phyloP scores from a whole-genome alignment of 2,113 vertebrate genomes.

The Smithornis capensis region DNA sequence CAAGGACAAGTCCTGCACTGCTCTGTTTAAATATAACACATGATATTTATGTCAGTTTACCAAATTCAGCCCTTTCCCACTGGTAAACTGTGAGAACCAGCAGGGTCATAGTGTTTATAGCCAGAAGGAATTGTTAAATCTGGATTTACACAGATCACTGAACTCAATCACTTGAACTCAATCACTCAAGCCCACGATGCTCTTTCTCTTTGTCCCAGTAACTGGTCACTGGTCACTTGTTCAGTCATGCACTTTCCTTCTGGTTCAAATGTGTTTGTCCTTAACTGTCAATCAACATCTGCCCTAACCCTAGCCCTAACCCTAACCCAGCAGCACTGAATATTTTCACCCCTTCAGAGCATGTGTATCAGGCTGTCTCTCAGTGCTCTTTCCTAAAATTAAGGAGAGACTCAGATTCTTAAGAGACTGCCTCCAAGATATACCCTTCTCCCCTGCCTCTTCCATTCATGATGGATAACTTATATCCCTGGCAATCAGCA shows the following conservation, averaged over 20 bases:
- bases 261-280: background rate
- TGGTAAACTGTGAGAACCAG: conserved; percentile 6
- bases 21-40: conserved; percentile 13
- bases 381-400: background rate
- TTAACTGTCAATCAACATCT: background rate
- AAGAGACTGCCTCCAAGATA: background rate
- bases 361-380: background rate
- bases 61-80: conserved; percentile 31
- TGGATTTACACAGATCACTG: background rate
- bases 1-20: background rate
- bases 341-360: background rate
- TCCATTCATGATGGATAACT: rapidly evolving
- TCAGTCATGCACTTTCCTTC: background rate
- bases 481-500: background rate
- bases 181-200: background rate
- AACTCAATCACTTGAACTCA: rapidly evolving
- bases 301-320: no score
- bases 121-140: conserved; percentile 1
- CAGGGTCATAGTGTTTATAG: background rate
- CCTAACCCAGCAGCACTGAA: background rate
- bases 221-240: rapidly evolving
- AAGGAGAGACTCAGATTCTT: background rate
- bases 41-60: background rate
- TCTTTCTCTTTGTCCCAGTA: background rate
- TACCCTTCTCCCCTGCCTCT: background rate